Percentiles rank a stretch among this genome's conserved stretches.
These are phyloP conservation scores for Euwallacea similis DNA, from an alignment of 1,140 invertebrate genomes.

Conservation along the genomic window DNA sequence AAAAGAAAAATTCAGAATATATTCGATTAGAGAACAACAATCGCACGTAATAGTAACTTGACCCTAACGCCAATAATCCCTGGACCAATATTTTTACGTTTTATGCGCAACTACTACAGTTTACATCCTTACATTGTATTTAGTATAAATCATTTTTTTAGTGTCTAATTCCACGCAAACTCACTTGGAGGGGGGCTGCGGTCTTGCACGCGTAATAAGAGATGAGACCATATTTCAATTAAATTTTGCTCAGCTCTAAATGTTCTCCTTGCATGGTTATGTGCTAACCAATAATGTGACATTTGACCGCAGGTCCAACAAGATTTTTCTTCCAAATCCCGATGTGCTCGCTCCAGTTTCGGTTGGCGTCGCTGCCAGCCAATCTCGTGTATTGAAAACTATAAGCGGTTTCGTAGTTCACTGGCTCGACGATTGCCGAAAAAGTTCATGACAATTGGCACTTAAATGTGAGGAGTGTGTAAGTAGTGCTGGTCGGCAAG, in stretches of 20 bases:
- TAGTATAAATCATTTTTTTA: slow-evolving; percentile 36
- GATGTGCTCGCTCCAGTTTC: background rate
- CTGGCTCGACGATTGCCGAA: slow-evolving; percentile 5
- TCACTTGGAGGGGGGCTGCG: slow-evolving; percentile 1
- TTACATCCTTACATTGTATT: slow-evolving; percentile 51
- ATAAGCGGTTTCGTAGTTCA: slow-evolving; percentile 46
- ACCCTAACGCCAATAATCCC: slow-evolving; percentile 50
- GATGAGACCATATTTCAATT: too few relatives aligned
- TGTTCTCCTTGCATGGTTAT: too few relatives aligned
- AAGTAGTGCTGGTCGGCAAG: too few relatives aligned
- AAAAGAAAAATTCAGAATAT: slow-evolving; percentile 45
- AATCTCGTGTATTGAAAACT: slow-evolving; percentile 41
- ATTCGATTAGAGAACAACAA: slow-evolving; percentile 53
- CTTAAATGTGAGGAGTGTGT: too few relatives aligned
- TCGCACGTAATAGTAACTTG: slow-evolving; percentile 49
- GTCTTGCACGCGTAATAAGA: too few relatives aligned
- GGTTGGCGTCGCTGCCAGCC: slow-evolving; percentile 1
- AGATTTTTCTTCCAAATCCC: slow-evolving; percentile 27
- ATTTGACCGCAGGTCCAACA: background rate
- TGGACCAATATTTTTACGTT: slow-evolving; percentile 45
- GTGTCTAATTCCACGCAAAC: slow-evolving; percentile 27
- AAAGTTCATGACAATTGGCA: too few relatives aligned
- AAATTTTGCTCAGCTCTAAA: too few relatives aligned
- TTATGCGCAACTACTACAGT: slow-evolving; percentile 52
- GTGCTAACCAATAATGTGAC: too few relatives aligned